These are phyloP conservation scores for Coreoperca whiteheadi DNA, from an alignment of 2,113 vertebrate species.

Conservation along the genomic window DNA sequence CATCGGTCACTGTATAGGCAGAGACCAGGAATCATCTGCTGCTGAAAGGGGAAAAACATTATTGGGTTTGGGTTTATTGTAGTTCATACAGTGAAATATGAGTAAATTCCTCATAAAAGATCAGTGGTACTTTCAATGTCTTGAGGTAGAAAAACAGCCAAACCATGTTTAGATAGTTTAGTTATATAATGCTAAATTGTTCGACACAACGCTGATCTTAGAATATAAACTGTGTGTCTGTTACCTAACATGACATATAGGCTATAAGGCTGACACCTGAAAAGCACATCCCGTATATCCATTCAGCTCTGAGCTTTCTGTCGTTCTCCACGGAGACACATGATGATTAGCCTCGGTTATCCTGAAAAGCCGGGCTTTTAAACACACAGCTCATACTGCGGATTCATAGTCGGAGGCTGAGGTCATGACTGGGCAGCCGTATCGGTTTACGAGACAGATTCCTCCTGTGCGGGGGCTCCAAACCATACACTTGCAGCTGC, in stretches of 20 bases:
- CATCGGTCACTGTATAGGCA: constrained; percentile 25
- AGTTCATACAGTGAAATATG: constrained; percentile 38
- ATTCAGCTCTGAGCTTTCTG: constrained; percentile 24
- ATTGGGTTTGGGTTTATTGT: constrained; percentile 42
- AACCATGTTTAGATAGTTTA: background rate
- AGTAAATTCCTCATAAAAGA: constrained; percentile 22
- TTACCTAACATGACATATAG: background rate
- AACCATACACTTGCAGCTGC: constrained; percentile 58
- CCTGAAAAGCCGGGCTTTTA: constrained; percentile 70
- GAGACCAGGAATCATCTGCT: constrained; percentile 24
- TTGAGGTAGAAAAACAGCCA: constrained; percentile 21
- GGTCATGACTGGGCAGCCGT: constrained; percentile 80
- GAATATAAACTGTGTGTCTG: background rate
- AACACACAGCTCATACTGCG: constrained; percentile 66
- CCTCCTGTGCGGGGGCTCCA: constrained; percentile 64
- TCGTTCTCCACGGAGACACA: constrained; percentile 55
- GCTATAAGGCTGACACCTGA: constrained; percentile 20
- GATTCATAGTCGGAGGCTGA: constrained; percentile 80
- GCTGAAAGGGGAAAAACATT: constrained; percentile 21
- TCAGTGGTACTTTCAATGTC: background rate
- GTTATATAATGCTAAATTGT: background rate
- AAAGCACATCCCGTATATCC: constrained; percentile 39
- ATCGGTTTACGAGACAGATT: constrained; percentile 81
- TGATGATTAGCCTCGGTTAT: constrained; percentile 74
- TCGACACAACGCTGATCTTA: background rate